Conservation (phyloP, 2,888 invertebrate species). For the Dromius quadrimaculatus region DNA sequence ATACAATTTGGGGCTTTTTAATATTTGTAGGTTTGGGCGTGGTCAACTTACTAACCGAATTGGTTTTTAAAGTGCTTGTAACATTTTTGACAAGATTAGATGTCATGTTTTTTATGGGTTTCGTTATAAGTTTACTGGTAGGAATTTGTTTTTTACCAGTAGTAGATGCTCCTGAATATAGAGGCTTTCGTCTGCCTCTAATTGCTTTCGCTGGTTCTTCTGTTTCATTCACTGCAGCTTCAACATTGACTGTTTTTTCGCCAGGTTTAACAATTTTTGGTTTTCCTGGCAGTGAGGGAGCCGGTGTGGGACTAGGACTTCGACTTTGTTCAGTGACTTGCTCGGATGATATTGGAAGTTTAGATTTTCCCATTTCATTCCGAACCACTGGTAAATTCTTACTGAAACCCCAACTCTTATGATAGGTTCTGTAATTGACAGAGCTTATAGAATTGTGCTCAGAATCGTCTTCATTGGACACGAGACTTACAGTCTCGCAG, state of each 20-base stretch:
- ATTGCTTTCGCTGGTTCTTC: conserved; percentile 60
- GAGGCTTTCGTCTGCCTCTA: conserved; percentile 76
- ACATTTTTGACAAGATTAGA: conserved; percentile 64
- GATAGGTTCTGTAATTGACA: conserved; percentile 72
- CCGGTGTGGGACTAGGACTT: conserved; percentile 10
- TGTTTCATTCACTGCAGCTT: conserved; percentile 58
- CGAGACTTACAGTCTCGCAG: conserved; percentile 76
- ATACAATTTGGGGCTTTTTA: conserved; percentile 19
- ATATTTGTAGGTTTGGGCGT: conserved; percentile 32
- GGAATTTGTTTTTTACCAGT: conserved; percentile 54
- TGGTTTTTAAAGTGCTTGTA: conserved; percentile 57
- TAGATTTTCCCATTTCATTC: background rate
- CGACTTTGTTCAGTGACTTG: conserved; percentile 10
- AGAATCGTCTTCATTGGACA: conserved; percentile 80
- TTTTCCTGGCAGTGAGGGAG: conserved; percentile 62
- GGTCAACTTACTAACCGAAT: background rate
- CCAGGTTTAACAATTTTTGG: conserved; percentile 74
- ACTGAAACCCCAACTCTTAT: conserved; percentile 68
- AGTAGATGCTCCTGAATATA: conserved; percentile 67
- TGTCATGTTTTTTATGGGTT: conserved; percentile 61
- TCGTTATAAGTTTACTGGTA: conserved; percentile 57
- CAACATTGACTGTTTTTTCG: conserved; percentile 64
- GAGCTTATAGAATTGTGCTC: conserved; percentile 73
- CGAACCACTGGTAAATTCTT: conserved; percentile 68
- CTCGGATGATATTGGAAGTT: conserved; percentile 47